phyloP scores from a whole-genome alignment of 1,140 invertebrate species.

The Bombus confusus region DNA sequence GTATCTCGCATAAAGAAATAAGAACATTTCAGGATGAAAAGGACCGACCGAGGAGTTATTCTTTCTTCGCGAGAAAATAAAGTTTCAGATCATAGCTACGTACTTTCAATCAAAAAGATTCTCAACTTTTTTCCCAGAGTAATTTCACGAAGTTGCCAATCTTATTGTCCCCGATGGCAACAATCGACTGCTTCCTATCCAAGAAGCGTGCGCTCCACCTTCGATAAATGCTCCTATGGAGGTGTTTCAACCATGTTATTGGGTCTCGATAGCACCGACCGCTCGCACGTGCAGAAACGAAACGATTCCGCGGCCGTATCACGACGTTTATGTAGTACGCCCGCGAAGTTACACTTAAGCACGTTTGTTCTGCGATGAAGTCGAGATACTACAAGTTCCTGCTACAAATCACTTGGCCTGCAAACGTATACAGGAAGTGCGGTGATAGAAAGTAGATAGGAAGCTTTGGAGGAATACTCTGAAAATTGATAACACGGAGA shows the following conservation, averaged over 20 bases:
- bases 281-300: slow-evolving; percentile 40
- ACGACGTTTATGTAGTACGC: slow-evolving; percentile 8
- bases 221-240: slow-evolving; percentile 35
- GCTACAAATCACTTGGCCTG: slow-evolving; percentile 1
- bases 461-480: too few species aligned
- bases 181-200: not conserved
- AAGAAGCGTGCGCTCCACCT: not conserved
- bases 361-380: slow-evolving; percentile 2
- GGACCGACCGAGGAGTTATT: not conserved
- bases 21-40: not conserved
- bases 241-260: slow-evolving; percentile 34
- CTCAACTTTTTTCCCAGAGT: slow-evolving; percentile 9
- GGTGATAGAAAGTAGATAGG: slow-evolving; percentile 9
- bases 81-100: not conserved
- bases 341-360: slow-evolving; percentile 12
- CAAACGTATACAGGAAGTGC: slow-evolving; percentile 8
- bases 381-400: slow-evolving; percentile 4
- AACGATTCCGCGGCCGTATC: slow-evolving; percentile 12
- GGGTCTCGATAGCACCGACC: slow-evolving; percentile 13
- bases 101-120: slow-evolving; percentile 34
- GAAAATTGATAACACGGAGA: not conserved
- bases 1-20: slow-evolving; percentile 13
- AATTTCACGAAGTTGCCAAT: slow-evolving; percentile 31
- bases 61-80: not conserved
- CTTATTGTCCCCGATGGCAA: slow-evolving; percentile 33